Conservation (phyloP, 2,888 invertebrate species). For the Luperina testacea region DNA sequence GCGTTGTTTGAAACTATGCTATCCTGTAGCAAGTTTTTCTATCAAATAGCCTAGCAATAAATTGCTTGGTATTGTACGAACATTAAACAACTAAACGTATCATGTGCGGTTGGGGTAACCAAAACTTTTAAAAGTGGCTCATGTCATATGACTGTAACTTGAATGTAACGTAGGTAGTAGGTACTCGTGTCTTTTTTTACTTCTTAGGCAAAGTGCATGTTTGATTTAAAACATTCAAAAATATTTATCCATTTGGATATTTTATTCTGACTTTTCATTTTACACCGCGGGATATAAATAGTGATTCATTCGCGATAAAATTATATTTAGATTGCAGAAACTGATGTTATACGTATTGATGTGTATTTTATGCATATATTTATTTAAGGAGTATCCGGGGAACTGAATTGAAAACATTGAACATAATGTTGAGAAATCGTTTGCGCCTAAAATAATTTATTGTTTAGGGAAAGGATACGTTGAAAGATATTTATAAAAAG, state of each 20-base stretch:
- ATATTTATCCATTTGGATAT: slow-evolving; percentile 67
- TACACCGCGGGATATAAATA: slow-evolving; percentile 67
- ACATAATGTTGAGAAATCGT: slow-evolving; percentile 44
- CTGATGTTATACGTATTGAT: slow-evolving; percentile 65
- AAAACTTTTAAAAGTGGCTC: neutral
- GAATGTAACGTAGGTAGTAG: neutral
- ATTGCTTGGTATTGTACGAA: neutral
- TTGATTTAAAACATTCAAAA: slow-evolving; percentile 42
- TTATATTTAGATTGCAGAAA: slow-evolving; percentile 76
- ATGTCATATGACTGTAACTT: neutral
- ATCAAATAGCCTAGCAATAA: neutral
- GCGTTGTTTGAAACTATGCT: slow-evolving; percentile 21
- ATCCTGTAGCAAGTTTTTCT: slow-evolving; percentile 14
- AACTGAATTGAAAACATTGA: slow-evolving; percentile 54
- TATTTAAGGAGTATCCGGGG: slow-evolving; percentile 69
- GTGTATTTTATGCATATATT: slow-evolving; percentile 65
- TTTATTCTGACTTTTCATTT: slow-evolving; percentile 64
- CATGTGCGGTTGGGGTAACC: neutral
- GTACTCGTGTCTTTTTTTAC: neutral
- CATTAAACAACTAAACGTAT: neutral
- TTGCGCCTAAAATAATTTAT: slow-evolving; percentile 43
- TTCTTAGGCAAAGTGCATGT: slow-evolving; percentile 8
- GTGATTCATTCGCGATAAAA: slow-evolving; percentile 75
- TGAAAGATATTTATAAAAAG: slow-evolving; percentile 10
- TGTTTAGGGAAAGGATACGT: slow-evolving; percentile 40